These are phyloP conservation scores for Vanessa tameamea DNA, from an alignment of 1,140 invertebrate species.

Conservation along the genomic window DNA sequence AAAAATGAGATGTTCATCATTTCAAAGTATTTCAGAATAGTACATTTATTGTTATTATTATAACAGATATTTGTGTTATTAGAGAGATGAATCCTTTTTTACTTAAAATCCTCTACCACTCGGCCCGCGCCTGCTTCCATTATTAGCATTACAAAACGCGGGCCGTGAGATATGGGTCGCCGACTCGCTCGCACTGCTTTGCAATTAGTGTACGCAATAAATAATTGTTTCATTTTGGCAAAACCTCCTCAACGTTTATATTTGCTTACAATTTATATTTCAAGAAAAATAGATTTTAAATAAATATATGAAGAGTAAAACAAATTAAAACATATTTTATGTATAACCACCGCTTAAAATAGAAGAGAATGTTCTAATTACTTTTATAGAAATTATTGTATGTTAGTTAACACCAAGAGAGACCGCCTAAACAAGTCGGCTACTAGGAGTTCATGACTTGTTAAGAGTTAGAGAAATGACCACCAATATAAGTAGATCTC, in stretches of 20 bases:
- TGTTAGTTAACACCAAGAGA: conserved; percentile 47
- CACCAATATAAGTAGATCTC: conserved; percentile 49
- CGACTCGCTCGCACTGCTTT: conserved; percentile 18
- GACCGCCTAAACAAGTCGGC: conserved; percentile 54
- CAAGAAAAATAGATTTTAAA: neutral
- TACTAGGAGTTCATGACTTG: conserved; percentile 63
- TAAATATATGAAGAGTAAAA: neutral
- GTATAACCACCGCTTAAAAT: neutral
- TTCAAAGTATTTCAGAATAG: no score
- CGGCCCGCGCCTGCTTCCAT: conserved; percentile 17
- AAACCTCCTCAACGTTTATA: conserved; percentile 5
- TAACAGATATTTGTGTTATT: no score
- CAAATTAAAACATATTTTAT: neutral
- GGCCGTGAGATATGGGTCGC: conserved; percentile 37
- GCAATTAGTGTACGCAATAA: conserved; percentile 36
- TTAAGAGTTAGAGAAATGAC: conserved; percentile 43
- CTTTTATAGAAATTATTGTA: conserved; percentile 8
- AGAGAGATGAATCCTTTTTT: no score
- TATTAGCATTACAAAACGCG: conserved; percentile 32
- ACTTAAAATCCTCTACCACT: conserved; percentile 5
- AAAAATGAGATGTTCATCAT: no score
- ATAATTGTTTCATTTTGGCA: conserved; percentile 37
- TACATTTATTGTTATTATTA: no score
- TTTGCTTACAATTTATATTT: neutral
- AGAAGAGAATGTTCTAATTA: neutral